These are phyloP conservation scores for Microplitis demolitor DNA, from an alignment of 1,140 invertebrate genomes.

Conservation along the genomic window DNA sequence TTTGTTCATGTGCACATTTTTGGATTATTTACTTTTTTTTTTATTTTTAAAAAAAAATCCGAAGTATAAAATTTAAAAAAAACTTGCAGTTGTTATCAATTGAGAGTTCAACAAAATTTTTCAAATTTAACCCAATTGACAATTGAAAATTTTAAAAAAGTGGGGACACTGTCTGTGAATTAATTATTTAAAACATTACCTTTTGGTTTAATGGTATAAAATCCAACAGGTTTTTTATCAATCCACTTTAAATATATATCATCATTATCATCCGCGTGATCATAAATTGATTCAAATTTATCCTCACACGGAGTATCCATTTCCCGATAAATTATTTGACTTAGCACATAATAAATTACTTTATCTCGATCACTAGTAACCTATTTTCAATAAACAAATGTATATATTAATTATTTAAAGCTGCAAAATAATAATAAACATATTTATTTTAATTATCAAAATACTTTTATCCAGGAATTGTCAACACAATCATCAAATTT, in stretches of 20 bases:
- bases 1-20: no score
- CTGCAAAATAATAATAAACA: neutral
- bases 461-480: conserved; percentile 34
- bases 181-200: conserved; percentile 17
- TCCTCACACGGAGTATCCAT: conserved; percentile 31
- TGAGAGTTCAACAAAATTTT: neutral
- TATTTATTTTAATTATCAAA: neutral
- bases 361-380: conserved; percentile 30
- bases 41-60: neutral
- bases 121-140: neutral
- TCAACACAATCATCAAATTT: conserved; percentile 19
- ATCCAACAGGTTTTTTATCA: conserved; percentile 35
- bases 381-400: conserved; percentile 1
- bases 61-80: neutral
- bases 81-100: no score
- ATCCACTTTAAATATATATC: conserved; percentile 34
- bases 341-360: conserved; percentile 35
- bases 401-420: neutral
- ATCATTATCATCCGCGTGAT: conserved; percentile 30
- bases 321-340: conserved; percentile 38
- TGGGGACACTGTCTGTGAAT: neutral
- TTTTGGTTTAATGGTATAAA: conserved; percentile 39
- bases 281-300: conserved; percentile 35
- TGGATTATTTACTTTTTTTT: neutral
- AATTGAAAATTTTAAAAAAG: no score